These are phyloP conservation scores for Piprites chloris DNA, from an alignment of 2,113 vertebrate species.

Conservation along the genomic window DNA sequence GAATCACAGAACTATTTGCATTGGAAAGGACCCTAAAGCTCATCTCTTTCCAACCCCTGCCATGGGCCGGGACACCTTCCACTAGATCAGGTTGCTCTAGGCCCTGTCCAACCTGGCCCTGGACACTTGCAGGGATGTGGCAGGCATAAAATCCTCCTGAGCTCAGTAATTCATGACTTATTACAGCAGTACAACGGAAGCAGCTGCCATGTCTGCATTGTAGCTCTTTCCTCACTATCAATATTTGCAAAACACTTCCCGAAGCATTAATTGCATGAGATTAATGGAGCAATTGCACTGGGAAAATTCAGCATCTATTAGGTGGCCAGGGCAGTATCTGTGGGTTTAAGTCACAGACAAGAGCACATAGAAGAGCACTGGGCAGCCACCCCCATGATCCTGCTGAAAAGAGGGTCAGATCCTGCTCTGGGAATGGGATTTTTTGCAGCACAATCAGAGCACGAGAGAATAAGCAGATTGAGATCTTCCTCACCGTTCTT, in stretches of 20 bases:
- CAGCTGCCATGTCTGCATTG: not conserved
- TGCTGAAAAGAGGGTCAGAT: not conserved
- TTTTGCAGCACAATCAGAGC: not conserved
- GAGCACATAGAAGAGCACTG: not conserved
- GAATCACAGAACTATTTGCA: not conserved
- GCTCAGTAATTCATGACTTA: not conserved
- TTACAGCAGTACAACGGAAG: rapidly evolving
- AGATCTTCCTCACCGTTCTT: rapidly evolving
- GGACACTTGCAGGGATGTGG: not conserved
- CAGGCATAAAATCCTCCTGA: not conserved
- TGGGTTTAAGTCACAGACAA: not conserved
- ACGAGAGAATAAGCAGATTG: not conserved
- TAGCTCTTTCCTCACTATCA: not conserved
- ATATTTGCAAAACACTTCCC: not conserved
- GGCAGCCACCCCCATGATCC: not conserved
- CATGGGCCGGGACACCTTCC: not conserved
- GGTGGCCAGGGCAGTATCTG: not conserved
- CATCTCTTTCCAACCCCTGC: not conserved
- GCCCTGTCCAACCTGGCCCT: not conserved
- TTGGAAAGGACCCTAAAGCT: not conserved
- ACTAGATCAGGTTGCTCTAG: not conserved
- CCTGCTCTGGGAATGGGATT: not conserved
- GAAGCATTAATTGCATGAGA: not conserved
- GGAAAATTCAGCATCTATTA: not conserved
- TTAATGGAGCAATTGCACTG: not conserved